Conservation (phyloP, 2,797 vertebrate genomes). For the Thunnus albacares region DNA sequence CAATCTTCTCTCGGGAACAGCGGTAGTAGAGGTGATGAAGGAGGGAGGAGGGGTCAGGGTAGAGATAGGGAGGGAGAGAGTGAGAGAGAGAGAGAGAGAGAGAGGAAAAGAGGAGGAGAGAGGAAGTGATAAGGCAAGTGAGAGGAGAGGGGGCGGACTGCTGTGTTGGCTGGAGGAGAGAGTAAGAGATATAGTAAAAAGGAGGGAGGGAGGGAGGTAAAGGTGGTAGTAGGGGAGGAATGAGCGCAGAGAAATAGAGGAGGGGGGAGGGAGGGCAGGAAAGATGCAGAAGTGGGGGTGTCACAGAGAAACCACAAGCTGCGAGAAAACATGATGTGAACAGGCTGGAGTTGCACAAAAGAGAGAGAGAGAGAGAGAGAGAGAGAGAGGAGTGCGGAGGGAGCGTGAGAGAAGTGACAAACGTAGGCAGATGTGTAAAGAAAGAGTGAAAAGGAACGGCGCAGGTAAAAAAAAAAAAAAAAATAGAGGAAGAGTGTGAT, state of each 20-base stretch:
- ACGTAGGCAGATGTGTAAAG: constrained; percentile 23
- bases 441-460: constrained; percentile 17
- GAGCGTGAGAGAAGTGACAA: constrained; percentile 27
- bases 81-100: neutral
- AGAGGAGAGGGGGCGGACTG: constrained; percentile 26
- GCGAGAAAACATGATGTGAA: constrained; percentile 36
- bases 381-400: neutral
- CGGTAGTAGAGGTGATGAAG: constrained; percentile 51
- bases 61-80: constrained; percentile 4
- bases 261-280: neutral
- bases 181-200: constrained; percentile 40
- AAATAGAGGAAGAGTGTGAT: neutral
- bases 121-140: constrained; percentile 47
- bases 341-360: constrained; percentile 27
- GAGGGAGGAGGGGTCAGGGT: constrained; percentile 8
- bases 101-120: constrained; percentile 8
- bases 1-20: constrained; percentile 80
- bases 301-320: constrained; percentile 47
- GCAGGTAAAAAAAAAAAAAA: neutral
- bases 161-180: constrained; percentile 38
- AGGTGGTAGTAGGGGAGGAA: constrained; percentile 2
- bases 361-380: constrained; percentile 7
- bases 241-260: neutral
- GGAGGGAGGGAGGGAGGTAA: constrained; percentile 19
- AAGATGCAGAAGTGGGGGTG: constrained; percentile 58